A percentile compares a stretch with the other conserved stretches of the same genome.
Evolutionary conservation across 2,888 invertebrate species (phyloP).

Genomic region (Erpobdella octoculata): DNA sequence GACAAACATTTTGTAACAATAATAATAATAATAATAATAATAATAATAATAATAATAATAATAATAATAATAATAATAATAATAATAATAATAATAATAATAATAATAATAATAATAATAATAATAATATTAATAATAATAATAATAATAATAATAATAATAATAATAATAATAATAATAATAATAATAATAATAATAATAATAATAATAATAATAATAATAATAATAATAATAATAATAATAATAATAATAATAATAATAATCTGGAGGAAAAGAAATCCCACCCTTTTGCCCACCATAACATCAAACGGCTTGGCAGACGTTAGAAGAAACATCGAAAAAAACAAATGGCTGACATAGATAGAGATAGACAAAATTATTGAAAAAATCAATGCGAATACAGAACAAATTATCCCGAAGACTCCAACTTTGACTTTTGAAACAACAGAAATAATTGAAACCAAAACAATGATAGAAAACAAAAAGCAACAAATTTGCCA

Average conservation of each 20-base stretch:
- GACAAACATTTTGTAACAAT: no score
- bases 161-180: background rate
- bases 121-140: background rate
- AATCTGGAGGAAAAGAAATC: background rate
- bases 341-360: no score
- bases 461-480: no score
- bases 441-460: no score
- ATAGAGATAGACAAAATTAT: no score
- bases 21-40: background rate
- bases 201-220: background rate
- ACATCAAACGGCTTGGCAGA: no score
- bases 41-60: background rate
- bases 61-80: background rate
- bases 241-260: background rate
- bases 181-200: background rate
- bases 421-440: no score
- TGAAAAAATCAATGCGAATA: no score
- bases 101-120: background rate
- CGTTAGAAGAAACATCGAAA: no score
- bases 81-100: background rate
- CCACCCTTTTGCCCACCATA: no score
- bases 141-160: background rate
- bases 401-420: no score
- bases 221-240: background rate
- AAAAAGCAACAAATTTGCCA: no score